Conservation (phyloP, 1,140 invertebrate species). For the Lethrus apterus region DNA sequence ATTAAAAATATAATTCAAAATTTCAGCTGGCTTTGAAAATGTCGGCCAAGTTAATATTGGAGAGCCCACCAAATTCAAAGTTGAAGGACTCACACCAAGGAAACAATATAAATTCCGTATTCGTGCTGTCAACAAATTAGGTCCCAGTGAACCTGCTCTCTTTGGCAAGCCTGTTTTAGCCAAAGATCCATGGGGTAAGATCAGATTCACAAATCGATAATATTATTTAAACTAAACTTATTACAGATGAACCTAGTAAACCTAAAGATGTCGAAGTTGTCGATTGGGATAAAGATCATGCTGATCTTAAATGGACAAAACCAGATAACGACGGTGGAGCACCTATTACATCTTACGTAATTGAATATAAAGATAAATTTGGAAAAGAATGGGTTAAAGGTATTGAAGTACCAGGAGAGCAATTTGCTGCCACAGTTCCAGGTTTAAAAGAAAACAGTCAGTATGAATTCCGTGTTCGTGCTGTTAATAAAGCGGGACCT, state of each 20-base stretch:
- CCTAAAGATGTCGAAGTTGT: conserved; percentile 82
- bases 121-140: conserved; percentile 86
- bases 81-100: conserved; percentile 77
- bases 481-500: conserved; percentile 92
- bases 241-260: conserved; percentile 90
- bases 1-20: not conserved
- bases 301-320: conserved; percentile 84
- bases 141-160: conserved; percentile 77
- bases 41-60: conserved; percentile 64
- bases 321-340: conserved; percentile 88
- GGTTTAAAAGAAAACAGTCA: conserved; percentile 90
- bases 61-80: conserved; percentile 68
- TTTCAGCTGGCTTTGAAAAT: conserved; percentile 71
- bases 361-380: conserved; percentile 92
- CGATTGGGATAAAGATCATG: conserved; percentile 95
- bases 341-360: conserved; percentile 88
- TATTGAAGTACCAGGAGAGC: conserved; percentile 71
- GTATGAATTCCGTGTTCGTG: conserved; percentile 94
- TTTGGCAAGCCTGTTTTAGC: conserved; percentile 82
- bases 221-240: no score
- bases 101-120: conserved; percentile 95
- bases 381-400: conserved; percentile 81
- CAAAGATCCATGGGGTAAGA: conserved; percentile 98
- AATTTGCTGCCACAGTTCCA: conserved; percentile 68
- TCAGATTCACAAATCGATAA: no score